Evolutionary conservation across 2,113 vertebrate genomes (phyloP), one percentile per base, ranked within the genome.

Genomic region (Cottus gobio): DNA sequence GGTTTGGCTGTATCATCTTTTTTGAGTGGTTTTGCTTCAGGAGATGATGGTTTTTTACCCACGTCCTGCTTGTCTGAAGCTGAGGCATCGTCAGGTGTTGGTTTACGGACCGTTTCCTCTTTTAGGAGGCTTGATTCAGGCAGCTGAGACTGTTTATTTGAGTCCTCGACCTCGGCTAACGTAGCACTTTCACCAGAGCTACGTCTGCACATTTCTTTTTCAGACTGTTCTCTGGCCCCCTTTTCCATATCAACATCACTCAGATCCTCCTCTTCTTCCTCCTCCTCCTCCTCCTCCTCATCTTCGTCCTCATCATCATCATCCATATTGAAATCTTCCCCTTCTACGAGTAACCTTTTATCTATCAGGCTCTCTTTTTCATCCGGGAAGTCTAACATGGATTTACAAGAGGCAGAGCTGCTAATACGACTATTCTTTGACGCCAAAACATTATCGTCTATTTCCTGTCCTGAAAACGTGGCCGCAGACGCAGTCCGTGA

Each of bases 231-330:
- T 83, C 93, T 96, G 52, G 97, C 97, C 2, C 98, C 97, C 84
- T 99, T 99, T 84, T 99, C 98, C 82, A 97, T 64, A 87, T 98
- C 97, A 0, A 96, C 95, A 88, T 98, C 98, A 80, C 96, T 97
- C 3, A 66, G 86, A 24, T 95, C 95, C 13, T 97, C 96, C 31
- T 96, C 95, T 18, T 90, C 91, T 39, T 90, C 94, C 31, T 91
- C 89, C 46, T 87, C 93, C 56, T 96, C 95, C 15, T 95, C 95
- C 0, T 90, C 91, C 0, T 90, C 90, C 0, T 87, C 89, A 0
- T 91, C 92, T 0, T 94, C 92, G 0, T 94, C 90, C 57, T 94
- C 91, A 71, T 90, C 92, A 0, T 94, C 90, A 58, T 94, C 91
- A 77, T 91, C 90, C 44, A 89, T 87, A n/a, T 81, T 91, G 39